Percentiles rank a stretch among this genome's conserved stretches.
These are phyloP conservation scores for Lerista edwardsae DNA, from an alignment of 2,797 vertebrate genomes.

Conservation along the genomic window DNA sequence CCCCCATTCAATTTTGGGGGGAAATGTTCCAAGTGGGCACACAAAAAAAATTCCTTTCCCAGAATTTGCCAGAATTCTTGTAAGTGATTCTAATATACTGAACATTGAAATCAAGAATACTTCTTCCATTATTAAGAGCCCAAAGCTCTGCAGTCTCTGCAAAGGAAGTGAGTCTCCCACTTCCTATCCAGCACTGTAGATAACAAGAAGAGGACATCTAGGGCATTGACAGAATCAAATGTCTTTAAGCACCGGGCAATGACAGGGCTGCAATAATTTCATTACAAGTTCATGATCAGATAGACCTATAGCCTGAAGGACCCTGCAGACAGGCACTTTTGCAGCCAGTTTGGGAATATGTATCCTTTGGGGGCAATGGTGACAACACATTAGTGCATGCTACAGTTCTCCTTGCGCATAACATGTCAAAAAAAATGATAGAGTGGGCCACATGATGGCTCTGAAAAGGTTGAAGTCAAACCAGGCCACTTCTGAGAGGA, in stretches of 20 bases:
- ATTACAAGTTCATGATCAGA: not conserved
- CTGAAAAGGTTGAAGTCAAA: not conserved
- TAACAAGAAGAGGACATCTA: not conserved
- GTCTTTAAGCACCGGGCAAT: not conserved
- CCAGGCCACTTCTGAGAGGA: not conserved
- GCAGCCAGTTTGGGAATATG: not conserved
- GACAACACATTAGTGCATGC: not conserved
- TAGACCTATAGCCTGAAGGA: not conserved
- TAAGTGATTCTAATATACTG: not conserved
- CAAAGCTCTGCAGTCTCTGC: not conserved
- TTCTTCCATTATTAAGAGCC: not conserved
- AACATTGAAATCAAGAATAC: not conserved
- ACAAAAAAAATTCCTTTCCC: not conserved
- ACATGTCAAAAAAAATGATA: not conserved
- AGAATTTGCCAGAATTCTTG: not conserved
- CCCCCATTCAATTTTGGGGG: too few species aligned
- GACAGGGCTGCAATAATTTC: not conserved
- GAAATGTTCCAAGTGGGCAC: not conserved
- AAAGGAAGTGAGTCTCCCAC: not conserved
- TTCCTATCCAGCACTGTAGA: not conserved
- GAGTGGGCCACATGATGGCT: not conserved
- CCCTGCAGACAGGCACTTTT: not conserved
- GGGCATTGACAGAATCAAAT: not conserved
- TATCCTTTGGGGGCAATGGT: not conserved
- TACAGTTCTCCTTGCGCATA: not conserved